These are phyloP conservation scores for Sus scrofa DNA, from an alignment of 2,113 vertebrate genomes.

Conservation along the genomic window DNA sequence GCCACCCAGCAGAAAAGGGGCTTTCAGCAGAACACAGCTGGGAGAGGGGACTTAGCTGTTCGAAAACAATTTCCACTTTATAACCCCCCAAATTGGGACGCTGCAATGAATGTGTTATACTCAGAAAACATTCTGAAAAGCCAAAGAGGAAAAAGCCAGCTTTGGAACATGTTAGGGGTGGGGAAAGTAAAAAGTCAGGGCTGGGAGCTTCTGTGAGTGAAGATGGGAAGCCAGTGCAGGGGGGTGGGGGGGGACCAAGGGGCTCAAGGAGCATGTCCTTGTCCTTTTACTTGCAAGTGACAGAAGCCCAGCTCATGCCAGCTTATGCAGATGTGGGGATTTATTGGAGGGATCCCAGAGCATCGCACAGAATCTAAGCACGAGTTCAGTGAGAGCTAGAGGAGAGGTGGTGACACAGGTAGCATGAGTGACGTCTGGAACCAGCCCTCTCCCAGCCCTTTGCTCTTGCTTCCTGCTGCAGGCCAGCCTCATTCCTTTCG, in stretches of 20 bases:
- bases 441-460: background rate
- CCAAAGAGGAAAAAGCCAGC: background rate
- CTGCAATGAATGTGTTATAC: background rate
- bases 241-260: background rate
- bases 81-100: background rate
- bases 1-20: background rate
- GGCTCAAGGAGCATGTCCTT: background rate
- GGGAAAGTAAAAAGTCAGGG: background rate
- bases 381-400: background rate
- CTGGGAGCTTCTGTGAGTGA: background rate
- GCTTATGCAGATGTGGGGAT: background rate
- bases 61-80: background rate
- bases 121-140: conserved; percentile 5
- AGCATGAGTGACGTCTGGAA: background rate
- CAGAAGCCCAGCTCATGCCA: background rate
- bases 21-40: background rate
- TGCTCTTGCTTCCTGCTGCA: background rate
- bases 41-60: background rate
- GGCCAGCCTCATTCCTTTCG: background rate
- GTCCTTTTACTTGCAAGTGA: background rate
- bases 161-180: background rate
- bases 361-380: background rate
- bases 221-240: background rate
- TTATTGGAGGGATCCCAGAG: background rate
- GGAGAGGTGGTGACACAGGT: background rate